A percentile compares a stretch with the other conserved stretches of the same genome.
Conservation (phyloP, 2,797 vertebrate genomes). For the Poeciliopsis gracilis region DNA sequence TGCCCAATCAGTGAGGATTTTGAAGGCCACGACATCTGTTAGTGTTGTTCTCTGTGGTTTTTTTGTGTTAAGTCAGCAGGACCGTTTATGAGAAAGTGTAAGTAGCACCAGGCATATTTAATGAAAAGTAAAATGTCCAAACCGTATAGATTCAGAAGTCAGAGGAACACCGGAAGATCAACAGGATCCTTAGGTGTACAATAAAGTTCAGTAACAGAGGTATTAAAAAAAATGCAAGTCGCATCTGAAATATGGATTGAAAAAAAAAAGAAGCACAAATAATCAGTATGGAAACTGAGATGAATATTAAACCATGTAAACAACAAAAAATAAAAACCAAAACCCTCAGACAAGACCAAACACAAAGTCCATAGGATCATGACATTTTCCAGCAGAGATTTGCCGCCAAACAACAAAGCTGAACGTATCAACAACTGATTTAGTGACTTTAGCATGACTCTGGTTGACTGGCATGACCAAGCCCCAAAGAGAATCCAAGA, state of each 20-base stretch:
- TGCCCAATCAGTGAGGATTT: neutral
- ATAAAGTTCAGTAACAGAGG: neutral
- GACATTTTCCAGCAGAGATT: neutral
- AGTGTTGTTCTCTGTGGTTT: neutral
- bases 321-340: neutral
- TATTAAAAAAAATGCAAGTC: neutral
- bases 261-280: neutral
- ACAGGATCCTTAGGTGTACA: neutral
- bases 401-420: neutral
- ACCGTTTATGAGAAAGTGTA: neutral
- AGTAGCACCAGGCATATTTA: neutral
- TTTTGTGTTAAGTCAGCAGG: neutral
- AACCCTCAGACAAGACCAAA: neutral
- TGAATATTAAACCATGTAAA: neutral
- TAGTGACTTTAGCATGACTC: neutral
- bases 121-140: neutral
- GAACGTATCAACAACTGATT: neutral
- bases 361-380: neutral
- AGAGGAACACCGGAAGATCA: neutral
- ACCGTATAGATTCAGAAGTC: neutral
- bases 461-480: neutral
- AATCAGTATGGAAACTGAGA: neutral
- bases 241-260: neutral
- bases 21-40: neutral
- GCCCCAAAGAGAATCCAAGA: neutral